Evolutionary conservation across 1,140 invertebrate species (phyloP).

Genomic region (Panagrolaimus sp.): DNA sequence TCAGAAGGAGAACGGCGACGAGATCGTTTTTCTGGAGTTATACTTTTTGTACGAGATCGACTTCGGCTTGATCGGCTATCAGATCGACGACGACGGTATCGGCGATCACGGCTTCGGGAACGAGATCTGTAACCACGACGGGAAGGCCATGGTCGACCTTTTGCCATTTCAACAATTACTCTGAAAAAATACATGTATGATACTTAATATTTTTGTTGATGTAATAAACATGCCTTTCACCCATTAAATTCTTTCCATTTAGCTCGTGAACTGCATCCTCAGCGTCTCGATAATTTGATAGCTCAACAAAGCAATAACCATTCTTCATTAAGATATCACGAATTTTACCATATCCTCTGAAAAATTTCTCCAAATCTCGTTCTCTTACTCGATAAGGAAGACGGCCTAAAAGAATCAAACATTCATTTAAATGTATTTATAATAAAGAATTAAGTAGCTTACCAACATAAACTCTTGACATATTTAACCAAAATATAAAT

Average conservation of each 20-base stretch:
- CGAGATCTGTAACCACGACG: conserved; percentile 23
- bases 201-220: background rate
- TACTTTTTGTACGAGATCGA: conserved; percentile 21
- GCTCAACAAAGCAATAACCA: conserved; percentile 43
- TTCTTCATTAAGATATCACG: conserved; percentile 49
- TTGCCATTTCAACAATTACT: conserved; percentile 45
- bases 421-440: conserved; percentile 13
- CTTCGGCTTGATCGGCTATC: background rate
- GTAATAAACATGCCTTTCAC: conserved; percentile 14
- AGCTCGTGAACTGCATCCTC: conserved; percentile 46
- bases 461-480: too few relatives aligned
- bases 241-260: conserved; percentile 30
- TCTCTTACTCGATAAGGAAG: conserved; percentile 44
- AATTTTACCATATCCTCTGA: conserved; percentile 46
- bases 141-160: conserved; percentile 37
- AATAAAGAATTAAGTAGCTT: background rate
- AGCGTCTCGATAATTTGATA: conserved; percentile 32
- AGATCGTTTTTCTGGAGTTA: conserved; percentile 22
- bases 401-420: conserved; percentile 38
- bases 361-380: conserved; percentile 42
- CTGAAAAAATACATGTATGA: conserved; percentile 22
- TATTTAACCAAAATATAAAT: too few relatives aligned
- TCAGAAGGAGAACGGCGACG: conserved; percentile 17
- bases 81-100: conserved; percentile 13
- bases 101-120: conserved; percentile 22